Base-by-base conservation (phyloP, 2,888 invertebrate species). In the Diarsia mendica region DNA sequence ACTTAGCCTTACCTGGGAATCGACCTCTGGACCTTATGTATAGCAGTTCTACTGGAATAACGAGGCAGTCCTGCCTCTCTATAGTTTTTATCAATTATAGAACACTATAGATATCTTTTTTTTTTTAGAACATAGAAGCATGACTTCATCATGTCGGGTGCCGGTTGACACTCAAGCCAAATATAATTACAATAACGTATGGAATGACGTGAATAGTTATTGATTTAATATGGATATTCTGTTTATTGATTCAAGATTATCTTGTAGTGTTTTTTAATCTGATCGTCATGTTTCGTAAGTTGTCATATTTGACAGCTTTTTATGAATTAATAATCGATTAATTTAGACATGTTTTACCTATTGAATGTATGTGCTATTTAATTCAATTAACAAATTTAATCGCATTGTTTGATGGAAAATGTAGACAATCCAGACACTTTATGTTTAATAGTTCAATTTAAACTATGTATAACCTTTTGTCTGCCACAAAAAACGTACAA, bases 301-400 rank as follows among this genome's bases (percentile, higher is more conserved):
- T 23, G 15, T 49, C n/a, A 9, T 23, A 28, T 53, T 71, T 67
- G 23, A 67, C 4, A 13, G 18, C 2, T 15, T 28, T 58, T 53
- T 44, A 20, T 77, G 55, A 72, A 51, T 83, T 60, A 67, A 53
- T 53, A 73, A 63, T 69, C 33, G 5, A 73, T 78, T 66, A 5
- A 49, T 44, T 78, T 82, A 44, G 13, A 68, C 18, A 58, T 63
- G 66, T 28, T 61, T 69, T 23, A 33, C 0, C 15, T 23, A 61
- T 72, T 65, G 2, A 63, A 77, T 67, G 33, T 58, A 11, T 23
- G 58, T 8, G 15, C 39, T 72, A 33, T 39, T 53, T 33, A 39
- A 20, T 70, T 61, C 5, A 61, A 39, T 46, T 6, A 79, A 23
- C n/a, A 44, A n/a, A 0, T 58, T 11, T 49, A 13, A 51, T 13